Conservation (phyloP, 64 coral and sea anemone species). For the Cladopsammia gracilis region DNA sequence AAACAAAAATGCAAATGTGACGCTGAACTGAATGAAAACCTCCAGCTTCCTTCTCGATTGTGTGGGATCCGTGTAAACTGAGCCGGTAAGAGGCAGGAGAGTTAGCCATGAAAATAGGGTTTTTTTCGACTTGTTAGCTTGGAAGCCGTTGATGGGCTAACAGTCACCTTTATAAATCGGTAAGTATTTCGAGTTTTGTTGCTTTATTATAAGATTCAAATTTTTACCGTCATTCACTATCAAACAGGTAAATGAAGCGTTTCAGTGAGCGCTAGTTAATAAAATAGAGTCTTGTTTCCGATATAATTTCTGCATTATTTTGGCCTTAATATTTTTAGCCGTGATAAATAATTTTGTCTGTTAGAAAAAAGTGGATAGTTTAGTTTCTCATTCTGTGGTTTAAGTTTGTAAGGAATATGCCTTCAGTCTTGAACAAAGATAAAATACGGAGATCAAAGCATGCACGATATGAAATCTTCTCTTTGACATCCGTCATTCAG, state of each 20-base stretch:
- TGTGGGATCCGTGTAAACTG: not conserved
- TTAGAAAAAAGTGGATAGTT: not conserved
- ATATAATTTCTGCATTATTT: not conserved
- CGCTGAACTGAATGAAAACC: slow-evolving; percentile 11
- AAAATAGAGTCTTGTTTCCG: not conserved
- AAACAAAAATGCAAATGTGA: slow-evolving; percentile 10
- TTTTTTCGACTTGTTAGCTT: not conserved
- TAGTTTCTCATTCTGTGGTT: not conserved
- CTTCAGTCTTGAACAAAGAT: no score
- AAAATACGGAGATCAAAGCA: no score
- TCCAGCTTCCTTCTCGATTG: not conserved
- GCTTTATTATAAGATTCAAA: no score
- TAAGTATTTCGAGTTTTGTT: not conserved
- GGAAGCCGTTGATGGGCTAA: not conserved
- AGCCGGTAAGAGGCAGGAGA: no score
- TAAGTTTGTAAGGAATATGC: no score
- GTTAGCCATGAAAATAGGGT: not conserved
- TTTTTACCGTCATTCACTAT: no score
- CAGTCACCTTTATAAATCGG: not conserved
- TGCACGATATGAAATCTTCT: no score
- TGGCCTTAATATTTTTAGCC: not conserved
- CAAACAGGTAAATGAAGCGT: not conserved
- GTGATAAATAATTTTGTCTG: not conserved
- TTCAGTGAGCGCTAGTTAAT: not conserved
- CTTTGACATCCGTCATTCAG: no score